Percentiles rank a stretch among this genome's conserved stretches.
phyloP scores from a whole-genome alignment of 2,888 invertebrate species.

The Baccha elongata region DNA sequence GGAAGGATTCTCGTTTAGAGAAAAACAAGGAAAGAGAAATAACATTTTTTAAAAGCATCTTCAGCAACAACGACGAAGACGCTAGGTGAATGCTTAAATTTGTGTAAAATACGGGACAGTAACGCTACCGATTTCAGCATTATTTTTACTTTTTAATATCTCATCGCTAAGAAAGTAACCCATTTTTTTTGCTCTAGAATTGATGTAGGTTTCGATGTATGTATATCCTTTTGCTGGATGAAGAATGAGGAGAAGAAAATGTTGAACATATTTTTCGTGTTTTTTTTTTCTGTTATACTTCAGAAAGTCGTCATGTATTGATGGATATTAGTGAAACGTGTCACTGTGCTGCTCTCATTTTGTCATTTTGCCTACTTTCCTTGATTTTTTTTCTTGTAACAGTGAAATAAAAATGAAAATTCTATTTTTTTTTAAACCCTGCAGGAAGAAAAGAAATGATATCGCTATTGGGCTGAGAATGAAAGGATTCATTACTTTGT shows the following conservation, averaged over 20 bases:
- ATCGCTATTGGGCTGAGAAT: conserved; percentile 49
- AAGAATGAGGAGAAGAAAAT: conserved; percentile 13
- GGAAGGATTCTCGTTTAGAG: neutral
- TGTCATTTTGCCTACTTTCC: conserved; percentile 52
- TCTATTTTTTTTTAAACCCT: conserved; percentile 30
- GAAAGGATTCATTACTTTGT: conserved; percentile 72
- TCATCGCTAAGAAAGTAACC: neutral
- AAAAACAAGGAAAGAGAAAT: neutral
- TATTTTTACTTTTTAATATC: conserved; percentile 42
- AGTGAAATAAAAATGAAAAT: conserved; percentile 68
- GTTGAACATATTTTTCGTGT: conserved; percentile 39
- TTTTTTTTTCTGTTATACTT: neutral
- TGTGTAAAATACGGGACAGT: conserved; percentile 39
- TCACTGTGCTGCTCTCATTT: conserved; percentile 68
- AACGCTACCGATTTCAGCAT: conserved; percentile 15
- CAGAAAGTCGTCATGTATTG: conserved; percentile 60
- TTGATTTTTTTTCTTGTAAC: conserved; percentile 35
- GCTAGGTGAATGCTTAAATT: conserved; percentile 50
- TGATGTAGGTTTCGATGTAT: conserved; percentile 17
- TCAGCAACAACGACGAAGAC: conserved; percentile 26
- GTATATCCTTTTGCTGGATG: neutral
- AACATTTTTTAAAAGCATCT: neutral
- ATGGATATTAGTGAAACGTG: conserved; percentile 72
- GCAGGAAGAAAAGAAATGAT: conserved; percentile 61
- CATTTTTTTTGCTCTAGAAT: neutral